Conservation (phyloP, 2,888 invertebrate species). For the Zaprionus obscuricornis region DNA sequence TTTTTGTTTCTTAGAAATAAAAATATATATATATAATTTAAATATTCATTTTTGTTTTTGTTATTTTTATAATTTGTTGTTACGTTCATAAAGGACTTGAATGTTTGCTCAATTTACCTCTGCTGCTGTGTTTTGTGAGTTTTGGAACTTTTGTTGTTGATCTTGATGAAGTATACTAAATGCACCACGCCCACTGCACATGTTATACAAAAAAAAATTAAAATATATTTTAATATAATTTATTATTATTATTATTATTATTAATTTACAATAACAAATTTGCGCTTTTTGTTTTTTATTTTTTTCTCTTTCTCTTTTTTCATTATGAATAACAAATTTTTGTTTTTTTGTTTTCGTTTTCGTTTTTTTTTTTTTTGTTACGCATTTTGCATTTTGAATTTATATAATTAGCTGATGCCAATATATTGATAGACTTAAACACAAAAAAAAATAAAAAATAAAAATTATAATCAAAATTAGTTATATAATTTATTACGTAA, state of each 20-base stretch:
- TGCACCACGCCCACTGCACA: conserved; percentile 33
- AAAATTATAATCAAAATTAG: too few relatives aligned
- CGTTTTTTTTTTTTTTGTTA: too few relatives aligned
- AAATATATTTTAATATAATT: neutral
- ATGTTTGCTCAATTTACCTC: conserved; percentile 9
- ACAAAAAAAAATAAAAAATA: too few relatives aligned
- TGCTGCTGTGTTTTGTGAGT: conserved; percentile 25
- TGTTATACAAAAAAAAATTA: conserved; percentile 22
- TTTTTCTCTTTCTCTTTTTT: neutral
- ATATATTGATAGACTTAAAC: too few relatives aligned
- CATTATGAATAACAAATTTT: too few relatives aligned
- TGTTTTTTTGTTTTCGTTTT: too few relatives aligned
- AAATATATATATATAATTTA: conserved; percentile 63
- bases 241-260: conserved; percentile 24
- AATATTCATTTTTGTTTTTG: conserved; percentile 45
- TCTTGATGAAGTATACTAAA: conserved; percentile 29
- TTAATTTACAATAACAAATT: conserved; percentile 65
- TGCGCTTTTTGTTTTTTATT: neutral
- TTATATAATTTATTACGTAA: too few relatives aligned
- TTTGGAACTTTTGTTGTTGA: conserved; percentile 50
- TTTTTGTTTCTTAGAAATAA: conserved; percentile 58
- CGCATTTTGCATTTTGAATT: too few relatives aligned
- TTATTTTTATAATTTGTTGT: conserved; percentile 18
- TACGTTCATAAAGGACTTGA: conserved; percentile 43
- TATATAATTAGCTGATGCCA: too few relatives aligned